Conservation (phyloP, 2,888 invertebrate genomes). For the Drosophila pseudotalamancana region DNA sequence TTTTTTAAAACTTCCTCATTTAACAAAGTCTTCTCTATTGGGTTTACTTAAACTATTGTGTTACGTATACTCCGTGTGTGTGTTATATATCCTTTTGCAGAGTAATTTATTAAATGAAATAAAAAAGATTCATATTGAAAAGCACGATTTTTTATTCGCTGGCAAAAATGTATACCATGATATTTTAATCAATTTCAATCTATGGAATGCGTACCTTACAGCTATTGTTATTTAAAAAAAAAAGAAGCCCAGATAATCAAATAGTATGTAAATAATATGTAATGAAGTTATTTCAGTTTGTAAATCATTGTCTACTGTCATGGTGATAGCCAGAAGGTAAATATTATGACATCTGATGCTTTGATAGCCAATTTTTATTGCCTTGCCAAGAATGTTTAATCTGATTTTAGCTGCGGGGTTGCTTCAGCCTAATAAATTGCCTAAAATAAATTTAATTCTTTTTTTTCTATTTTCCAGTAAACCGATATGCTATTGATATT, state of each 20-base stretch:
- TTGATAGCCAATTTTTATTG: not conserved
- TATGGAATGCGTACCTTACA: too few species aligned
- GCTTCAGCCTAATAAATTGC: not conserved
- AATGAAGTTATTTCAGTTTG: not conserved
- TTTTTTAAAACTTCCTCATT: too few species aligned
- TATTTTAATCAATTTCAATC: too few species aligned
- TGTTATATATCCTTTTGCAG: not conserved
- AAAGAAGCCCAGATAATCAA: not conserved
- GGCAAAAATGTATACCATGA: too few species aligned
- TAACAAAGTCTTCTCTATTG: too few species aligned
- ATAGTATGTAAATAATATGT: not conserved
- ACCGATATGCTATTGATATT: too few species aligned
- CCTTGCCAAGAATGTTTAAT: not conserved
- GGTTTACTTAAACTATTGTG: not conserved
- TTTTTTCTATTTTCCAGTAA: not conserved
- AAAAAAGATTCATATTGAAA: too few species aligned
- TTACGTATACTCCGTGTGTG: not conserved
- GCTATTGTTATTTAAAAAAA: not conserved
- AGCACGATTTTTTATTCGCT: too few species aligned
- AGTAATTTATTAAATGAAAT: too few species aligned
- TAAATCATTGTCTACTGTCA: slow-evolving; percentile 10
- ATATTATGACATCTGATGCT: not conserved
- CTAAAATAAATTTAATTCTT: not conserved
- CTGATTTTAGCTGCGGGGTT: not conserved
- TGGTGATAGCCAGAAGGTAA: not conserved